phyloP scores from a whole-genome alignment of 2,797 vertebrate genomes.

The Spinus olivaceus region DNA sequence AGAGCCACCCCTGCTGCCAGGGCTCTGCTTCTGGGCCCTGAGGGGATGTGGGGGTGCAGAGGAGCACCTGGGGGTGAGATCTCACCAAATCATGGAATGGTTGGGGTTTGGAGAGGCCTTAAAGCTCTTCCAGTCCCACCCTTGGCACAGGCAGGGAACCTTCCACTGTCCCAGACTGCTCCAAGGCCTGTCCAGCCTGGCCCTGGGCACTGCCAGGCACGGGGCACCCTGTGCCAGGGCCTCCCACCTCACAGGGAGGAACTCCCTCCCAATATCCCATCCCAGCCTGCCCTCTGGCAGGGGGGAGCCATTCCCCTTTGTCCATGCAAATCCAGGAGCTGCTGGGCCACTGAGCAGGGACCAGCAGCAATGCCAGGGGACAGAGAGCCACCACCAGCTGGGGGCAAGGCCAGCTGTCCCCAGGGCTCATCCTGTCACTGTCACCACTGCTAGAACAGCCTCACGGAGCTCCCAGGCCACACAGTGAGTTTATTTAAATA shows the following conservation, averaged over 20 bases:
- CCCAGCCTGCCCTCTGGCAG: background rate
- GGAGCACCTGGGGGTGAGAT: background rate
- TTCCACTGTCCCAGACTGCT: fast-evolving
- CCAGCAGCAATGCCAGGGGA: background rate
- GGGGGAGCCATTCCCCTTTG: background rate
- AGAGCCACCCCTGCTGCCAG: background rate
- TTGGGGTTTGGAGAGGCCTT: background rate
- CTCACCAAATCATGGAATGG: background rate
- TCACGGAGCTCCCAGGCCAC: background rate
- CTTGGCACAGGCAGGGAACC: background rate
- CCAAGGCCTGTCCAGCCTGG: background rate
- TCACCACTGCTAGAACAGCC: background rate
- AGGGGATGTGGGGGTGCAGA: background rate
- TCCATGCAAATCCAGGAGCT: background rate
- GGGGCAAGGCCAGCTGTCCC: background rate
- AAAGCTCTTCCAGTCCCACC: background rate
- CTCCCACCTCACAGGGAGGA: background rate
- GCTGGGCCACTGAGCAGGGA: background rate
- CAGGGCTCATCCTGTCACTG: fast-evolving
- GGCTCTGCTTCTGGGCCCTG: background rate
- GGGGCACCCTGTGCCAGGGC: background rate
- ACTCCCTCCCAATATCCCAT: background rate
- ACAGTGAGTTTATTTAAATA: slow-evolving; percentile 49
- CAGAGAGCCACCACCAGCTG: fast-evolving
- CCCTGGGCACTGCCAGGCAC: background rate